Base-by-base conservation (phyloP, 2,888 invertebrate genomes). In the Orthonevra nobilis region DNA sequence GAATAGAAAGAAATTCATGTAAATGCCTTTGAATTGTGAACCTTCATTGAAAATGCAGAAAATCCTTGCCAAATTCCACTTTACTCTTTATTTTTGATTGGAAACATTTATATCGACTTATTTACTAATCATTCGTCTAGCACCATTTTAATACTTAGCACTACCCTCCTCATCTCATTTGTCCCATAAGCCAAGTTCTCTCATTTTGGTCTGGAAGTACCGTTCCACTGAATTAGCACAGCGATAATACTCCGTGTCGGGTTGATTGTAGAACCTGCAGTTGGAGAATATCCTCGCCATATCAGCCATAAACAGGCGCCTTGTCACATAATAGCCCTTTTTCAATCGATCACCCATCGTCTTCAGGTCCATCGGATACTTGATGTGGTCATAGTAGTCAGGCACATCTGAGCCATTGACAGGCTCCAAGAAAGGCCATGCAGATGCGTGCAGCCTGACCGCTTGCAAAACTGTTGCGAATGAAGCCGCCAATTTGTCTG, bases 371-470 rank as follows among this genome's bases (percentile, higher is more conserved):
- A 98, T 98, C 0, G 98, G 98, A 91, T 94, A 97, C 87, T 95
- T 95, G 83, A 98, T 97, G 86, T 95, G 94, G 82, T 97, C 96
- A 85, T 97, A 97, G 89, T 98, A 98, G 88, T 98, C 97, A 0
- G 96, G 94, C 1, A 96, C 97, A 84, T 95, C 96, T 3, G 92
- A 90, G 84, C 94, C 94, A 85, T 96, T 95, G 0, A 98, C 98
- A 0, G 98, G 97, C 85, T 94, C 94, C 68, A 94, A 90, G 89
- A 98, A 98, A 0, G 98, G 98, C 97, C 97, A 97, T 0, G 97
- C 94, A 10, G 94, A 92, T 23, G 92, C 92, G 86, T 97, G 96
- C 84, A 92, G 94, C 84, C 89, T 86, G 81, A 93, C 93, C 56
- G 92, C 91, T 75, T 91, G 92, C 61, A 95, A 87, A 14, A 93